Evolutionary conservation across 2,888 invertebrate genomes (phyloP), one percentile per base, ranked within the genome.

Genomic region (Leptinotarsa tumamoca): DNA sequence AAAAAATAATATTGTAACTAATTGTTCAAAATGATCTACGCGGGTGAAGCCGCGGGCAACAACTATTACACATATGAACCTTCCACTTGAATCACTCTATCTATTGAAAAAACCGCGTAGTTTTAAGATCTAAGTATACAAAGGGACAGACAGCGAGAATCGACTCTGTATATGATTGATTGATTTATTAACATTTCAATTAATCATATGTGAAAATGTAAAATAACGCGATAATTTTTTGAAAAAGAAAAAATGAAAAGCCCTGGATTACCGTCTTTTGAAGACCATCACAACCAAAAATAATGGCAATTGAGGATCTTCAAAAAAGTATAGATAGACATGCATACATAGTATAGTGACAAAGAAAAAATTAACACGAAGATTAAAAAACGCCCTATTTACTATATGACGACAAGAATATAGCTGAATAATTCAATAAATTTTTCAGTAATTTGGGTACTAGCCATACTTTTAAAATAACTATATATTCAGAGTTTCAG

Each of bases 241-340:
- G n/a, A 67, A 67, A 21, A 67, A 4, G n/a, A 43, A 67, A 49
- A 67, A 67, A 43, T n/a, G 0, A 14, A 17, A 67, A 67, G 43
- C 50, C 21, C 18, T 67, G 67, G 50, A 67, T 67, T 67, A 67
- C 33, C 67, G 67, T 67, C 43, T 67, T 21, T 43, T 67, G 7
- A 50, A 67, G 43, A 43, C 67, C 7, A n/a, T 67, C 17, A 43
- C 67, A 33, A 67, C 67, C 43, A 67, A 67, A 67, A 43, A 43
- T 43, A 18, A 67, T 13, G 33, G 33, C 10, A 33, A 33, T 33
- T 7, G 10, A 33, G 10, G 1, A 33, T 33, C 33, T 10, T 23
- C 15, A 33, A 33, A 33, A 33, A 33, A 33, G 33, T 7, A 33
- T 33, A 33, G 33, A 33, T 33, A 33, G 33, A 33, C 5, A 1